phyloP scores from a whole-genome alignment of 92 coral and sea anemone species.

The Phenganax marumi region DNA sequence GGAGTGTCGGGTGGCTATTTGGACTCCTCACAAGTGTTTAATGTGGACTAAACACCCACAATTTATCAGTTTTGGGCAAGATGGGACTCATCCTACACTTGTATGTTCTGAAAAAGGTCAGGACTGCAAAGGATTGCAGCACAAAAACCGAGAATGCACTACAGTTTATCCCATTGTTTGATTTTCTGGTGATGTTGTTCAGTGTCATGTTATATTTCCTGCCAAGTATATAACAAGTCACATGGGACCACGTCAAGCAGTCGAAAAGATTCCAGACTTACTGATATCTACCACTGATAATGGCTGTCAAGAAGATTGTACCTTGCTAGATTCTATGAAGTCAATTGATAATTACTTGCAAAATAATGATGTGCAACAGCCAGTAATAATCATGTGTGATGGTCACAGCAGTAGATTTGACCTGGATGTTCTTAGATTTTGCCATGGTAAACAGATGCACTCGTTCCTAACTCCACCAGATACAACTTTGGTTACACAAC shows the following conservation, averaged over 20 bases:
- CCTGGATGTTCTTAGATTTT: slow-evolving; percentile 29
- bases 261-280: slow-evolving; percentile 19
- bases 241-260: slow-evolving; percentile 27
- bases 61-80: slow-evolving; percentile 6
- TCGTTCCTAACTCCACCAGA: slow-evolving; percentile 18
- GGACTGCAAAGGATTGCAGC: slow-evolving; percentile 26
- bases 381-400: slow-evolving; percentile 17
- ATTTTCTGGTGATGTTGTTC: slow-evolving; percentile 26
- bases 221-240: slow-evolving; percentile 29
- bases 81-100: slow-evolving; percentile 1
- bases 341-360: slow-evolving; percentile 15
- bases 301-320: slow-evolving; percentile 25
- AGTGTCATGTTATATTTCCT: slow-evolving; percentile 35
- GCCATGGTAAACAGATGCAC: slow-evolving; percentile 2
- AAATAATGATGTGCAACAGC: neutral
- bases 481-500: neutral
- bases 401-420: slow-evolving; percentile 22
- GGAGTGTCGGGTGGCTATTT: slow-evolving; percentile 31
- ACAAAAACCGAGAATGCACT: slow-evolving; percentile 20
- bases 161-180: slow-evolving; percentile 30
- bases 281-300: slow-evolving; percentile 19
- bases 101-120: slow-evolving; percentile 15
- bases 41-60: slow-evolving; percentile 4
- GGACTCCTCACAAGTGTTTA: neutral
- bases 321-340: slow-evolving; percentile 27